A percentile compares a stretch with the other conserved stretches of the same genome.
These are phyloP conservation scores for Drosophila seclusa DNA, from an alignment of 2,888 invertebrate species.

Conservation along the genomic window DNA sequence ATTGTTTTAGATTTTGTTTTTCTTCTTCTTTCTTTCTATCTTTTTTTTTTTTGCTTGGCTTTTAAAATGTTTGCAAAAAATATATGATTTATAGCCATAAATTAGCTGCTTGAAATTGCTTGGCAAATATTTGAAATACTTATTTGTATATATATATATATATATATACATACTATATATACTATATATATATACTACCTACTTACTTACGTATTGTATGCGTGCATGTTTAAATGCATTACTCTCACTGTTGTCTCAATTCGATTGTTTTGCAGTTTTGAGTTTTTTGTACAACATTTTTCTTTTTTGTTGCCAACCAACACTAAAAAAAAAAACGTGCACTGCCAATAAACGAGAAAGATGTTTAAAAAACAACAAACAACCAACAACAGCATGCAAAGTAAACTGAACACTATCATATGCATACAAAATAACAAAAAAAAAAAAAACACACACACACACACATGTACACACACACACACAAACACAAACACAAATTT, in stretches of 20 bases:
- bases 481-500: slow-evolving; percentile 31
- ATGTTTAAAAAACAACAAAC: slow-evolving; percentile 28
- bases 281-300: slow-evolving; percentile 33
- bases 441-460: slow-evolving; percentile 13
- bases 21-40: slow-evolving; percentile 1
- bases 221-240: slow-evolving; percentile 1
- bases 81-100: neutral
- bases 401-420: slow-evolving; percentile 24
- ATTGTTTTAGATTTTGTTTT: neutral
- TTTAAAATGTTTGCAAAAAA: slow-evolving; percentile 4
- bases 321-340: slow-evolving; percentile 60
- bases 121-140: neutral
- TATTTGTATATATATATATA: slow-evolving; percentile 1
- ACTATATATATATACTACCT: neutral
- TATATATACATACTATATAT: neutral
- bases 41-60: slow-evolving; percentile 1
- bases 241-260: slow-evolving; percentile 1
- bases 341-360: slow-evolving; percentile 63
- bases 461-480: slow-evolving; percentile 7
- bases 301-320: slow-evolving; percentile 16
- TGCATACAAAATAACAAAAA: slow-evolving; percentile 7
- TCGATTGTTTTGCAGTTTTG: slow-evolving; percentile 29
- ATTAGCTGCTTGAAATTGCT: slow-evolving; percentile 2
- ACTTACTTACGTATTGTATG: neutral
- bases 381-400: slow-evolving; percentile 15